Conservation (phyloP, 2,797 vertebrate genomes). For the Halcyon chelicuti region DNA sequence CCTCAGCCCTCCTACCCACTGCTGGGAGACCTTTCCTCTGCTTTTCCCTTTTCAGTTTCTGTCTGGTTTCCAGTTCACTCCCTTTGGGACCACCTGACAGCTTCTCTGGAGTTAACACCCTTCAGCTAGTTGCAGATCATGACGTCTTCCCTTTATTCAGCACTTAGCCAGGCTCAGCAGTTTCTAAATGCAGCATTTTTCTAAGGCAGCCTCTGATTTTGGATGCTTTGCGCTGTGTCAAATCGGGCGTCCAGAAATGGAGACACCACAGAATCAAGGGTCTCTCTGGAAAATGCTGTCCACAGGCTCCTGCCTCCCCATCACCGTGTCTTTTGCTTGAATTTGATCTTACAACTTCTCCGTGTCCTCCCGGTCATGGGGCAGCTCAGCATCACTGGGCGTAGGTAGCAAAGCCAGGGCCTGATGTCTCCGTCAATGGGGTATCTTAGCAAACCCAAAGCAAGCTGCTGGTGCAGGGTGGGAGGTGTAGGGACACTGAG, state of each 20-base stretch:
- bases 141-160: not conserved
- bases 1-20: not conserved
- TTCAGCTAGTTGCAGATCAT: not conserved
- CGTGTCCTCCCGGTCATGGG: not conserved
- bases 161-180: slow-evolving; percentile 12
- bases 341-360: not conserved
- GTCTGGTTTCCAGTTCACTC: not conserved
- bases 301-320: not conserved
- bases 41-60: not conserved
- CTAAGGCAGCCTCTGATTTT: not conserved
- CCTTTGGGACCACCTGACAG: not conserved
- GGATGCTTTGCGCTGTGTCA: not conserved
- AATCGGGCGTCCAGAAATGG: not conserved
- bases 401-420: not conserved
- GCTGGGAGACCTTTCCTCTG: not conserved
- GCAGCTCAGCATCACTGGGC: not conserved
- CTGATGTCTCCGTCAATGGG: not conserved
- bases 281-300: not conserved
- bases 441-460: not conserved
- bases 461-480: not conserved
- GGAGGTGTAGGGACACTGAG: not conserved
- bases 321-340: not conserved
- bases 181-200: slow-evolving; percentile 13
- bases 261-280: not conserved
- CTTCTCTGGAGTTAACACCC: not conserved